A percentile compares a stretch with the other conserved stretches of the same genome.
Evolutionary conservation across 2,113 vertebrate genomes (phyloP).

Genomic region (Tichodroma muraria): DNA sequence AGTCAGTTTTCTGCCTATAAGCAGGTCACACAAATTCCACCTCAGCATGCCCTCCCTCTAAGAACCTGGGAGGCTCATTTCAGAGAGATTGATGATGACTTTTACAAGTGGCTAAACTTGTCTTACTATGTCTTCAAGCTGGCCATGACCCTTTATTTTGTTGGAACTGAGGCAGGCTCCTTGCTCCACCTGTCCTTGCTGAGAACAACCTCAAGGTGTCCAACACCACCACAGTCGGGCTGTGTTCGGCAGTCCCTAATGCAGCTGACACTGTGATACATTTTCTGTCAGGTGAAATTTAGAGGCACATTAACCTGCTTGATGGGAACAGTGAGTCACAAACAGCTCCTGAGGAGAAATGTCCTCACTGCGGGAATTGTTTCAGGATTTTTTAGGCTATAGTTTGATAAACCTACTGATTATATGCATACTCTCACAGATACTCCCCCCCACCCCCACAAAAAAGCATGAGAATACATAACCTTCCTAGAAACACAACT

Average conservation of each 20-base stretch:
- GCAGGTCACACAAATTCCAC: background rate
- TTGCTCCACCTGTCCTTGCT: background rate
- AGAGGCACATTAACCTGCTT: slow-evolving; percentile 33
- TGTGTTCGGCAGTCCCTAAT: background rate
- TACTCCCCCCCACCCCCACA: rapidly evolving
- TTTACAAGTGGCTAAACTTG: background rate
- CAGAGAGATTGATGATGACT: background rate
- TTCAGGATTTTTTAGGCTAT: background rate
- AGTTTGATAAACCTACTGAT: background rate
- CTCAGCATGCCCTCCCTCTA: background rate
- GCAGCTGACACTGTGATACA: slow-evolving; percentile 10
- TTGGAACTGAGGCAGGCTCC: background rate
- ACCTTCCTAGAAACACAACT: background rate
- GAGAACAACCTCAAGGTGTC: background rate
- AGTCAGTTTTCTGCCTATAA: background rate
- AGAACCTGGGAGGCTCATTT: background rate
- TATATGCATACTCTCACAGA: background rate
- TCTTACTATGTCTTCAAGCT: background rate
- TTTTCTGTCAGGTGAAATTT: slow-evolving; percentile 40
- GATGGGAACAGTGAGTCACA: slow-evolving; percentile 12
- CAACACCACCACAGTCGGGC: rapidly evolving
- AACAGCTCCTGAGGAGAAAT: background rate
- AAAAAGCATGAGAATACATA: background rate
- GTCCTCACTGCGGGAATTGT: background rate
- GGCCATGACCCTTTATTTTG: background rate